These are phyloP conservation scores for Poecilia latipinna DNA, from an alignment of 2,113 vertebrate genomes.

Conservation along the genomic window DNA sequence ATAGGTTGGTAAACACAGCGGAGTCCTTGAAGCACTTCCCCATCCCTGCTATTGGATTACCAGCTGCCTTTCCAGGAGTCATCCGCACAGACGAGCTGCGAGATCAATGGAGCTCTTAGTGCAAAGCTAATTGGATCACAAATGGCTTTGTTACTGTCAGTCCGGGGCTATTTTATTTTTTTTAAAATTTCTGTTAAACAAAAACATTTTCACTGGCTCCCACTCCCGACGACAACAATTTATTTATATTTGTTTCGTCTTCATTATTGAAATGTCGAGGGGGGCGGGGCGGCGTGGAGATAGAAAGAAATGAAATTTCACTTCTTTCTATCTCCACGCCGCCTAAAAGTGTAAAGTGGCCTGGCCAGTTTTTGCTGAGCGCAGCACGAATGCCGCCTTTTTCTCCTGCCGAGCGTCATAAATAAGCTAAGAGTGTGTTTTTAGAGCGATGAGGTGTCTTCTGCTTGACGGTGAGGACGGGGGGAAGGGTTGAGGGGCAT, in stretches of 20 bases:
- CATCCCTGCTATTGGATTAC: conserved; percentile 78
- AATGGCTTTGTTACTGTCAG: conserved; percentile 73
- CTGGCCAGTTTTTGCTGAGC: conserved; percentile 66
- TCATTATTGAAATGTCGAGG: conserved; percentile 74
- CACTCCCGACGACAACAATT: conserved; percentile 66
- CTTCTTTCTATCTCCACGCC: no score
- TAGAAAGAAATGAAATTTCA: conserved; percentile 44
- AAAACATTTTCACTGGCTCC: conserved; percentile 60
- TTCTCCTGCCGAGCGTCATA: conserved; percentile 66
- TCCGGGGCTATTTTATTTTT: conserved; percentile 57
- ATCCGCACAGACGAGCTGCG: conserved; percentile 76
- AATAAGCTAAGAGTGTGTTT: conserved; percentile 67
- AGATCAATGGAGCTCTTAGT: conserved; percentile 82
- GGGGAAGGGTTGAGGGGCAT: conserved; percentile 68
- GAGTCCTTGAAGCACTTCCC: conserved; percentile 77
- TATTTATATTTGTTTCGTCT: conserved; percentile 62
- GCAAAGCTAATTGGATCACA: conserved; percentile 78
- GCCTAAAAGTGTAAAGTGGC: conserved; percentile 52
- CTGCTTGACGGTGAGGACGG: conserved; percentile 47
- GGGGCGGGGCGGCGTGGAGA: conserved; percentile 55
- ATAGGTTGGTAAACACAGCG: conserved; percentile 66
- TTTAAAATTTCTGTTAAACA: conserved; percentile 52
- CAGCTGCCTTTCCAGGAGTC: conserved; percentile 69
- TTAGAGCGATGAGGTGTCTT: conserved; percentile 62
- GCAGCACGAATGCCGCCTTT: conserved; percentile 51